Percentiles rank a stretch among this genome's conserved stretches.
Evolutionary conservation across 2,797 vertebrate species (phyloP).

Genomic region (Acipenser oxyrinchus): DNA sequence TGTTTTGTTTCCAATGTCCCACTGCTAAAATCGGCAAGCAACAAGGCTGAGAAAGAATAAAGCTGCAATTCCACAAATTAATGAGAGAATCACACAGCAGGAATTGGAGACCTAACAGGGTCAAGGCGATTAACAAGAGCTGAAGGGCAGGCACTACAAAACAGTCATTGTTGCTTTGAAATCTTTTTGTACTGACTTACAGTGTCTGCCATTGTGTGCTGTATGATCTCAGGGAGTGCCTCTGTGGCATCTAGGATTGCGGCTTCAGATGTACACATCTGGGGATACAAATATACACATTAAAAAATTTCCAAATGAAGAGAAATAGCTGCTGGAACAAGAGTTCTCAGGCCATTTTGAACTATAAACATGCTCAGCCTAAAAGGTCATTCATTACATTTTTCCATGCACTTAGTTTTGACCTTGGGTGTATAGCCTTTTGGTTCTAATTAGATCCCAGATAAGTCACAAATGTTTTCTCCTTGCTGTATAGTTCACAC

Average conservation of each 20-base stretch:
- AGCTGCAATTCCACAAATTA: constrained; percentile 18
- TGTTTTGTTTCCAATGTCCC: constrained; percentile 8
- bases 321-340: constrained; percentile 21
- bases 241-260: constrained; percentile 19
- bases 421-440: constrained; percentile 27
- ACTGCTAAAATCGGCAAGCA: constrained; percentile 19
- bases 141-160: constrained; percentile 37
- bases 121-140: constrained; percentile 30
- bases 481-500: neutral
- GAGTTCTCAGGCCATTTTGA: constrained; percentile 29
- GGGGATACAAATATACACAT: constrained; percentile 39
- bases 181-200: constrained; percentile 26
- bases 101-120: constrained; percentile 17
- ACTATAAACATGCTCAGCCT: constrained; percentile 25
- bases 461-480: constrained; percentile 20
- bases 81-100: constrained; percentile 29
- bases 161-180: constrained; percentile 40
- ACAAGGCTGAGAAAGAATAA: constrained; percentile 5
- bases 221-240: constrained; percentile 8
- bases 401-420: constrained; percentile 26
- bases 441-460: constrained; percentile 32
- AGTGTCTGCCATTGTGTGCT: constrained; percentile 44
- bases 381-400: constrained; percentile 13
- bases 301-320: constrained; percentile 31
- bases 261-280: constrained; percentile 34